Evolutionary conservation across 2,113 vertebrate species (phyloP), one percentile per base, ranked within the genome.

Genomic region (Micromys minutus): DNA sequence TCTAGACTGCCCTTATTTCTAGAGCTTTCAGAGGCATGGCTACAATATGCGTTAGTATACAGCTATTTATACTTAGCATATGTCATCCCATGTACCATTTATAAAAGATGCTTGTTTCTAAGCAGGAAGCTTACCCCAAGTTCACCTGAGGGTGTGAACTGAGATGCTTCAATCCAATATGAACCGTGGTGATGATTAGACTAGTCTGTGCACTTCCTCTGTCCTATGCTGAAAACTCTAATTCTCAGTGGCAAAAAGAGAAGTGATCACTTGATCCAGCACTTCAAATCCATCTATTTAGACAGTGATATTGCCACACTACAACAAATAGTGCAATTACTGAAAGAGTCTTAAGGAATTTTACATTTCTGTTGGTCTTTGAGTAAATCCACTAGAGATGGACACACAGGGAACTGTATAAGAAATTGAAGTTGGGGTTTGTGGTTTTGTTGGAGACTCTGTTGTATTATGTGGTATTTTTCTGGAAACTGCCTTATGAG

Each of bases 201-300:
- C 47, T 81, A 55, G 22, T 7, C 83, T 74, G n/a, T 61, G 24
- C 87, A 75, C 84, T 59, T 94, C 47, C 39, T 97, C 90, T 83
- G 69, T 67, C 39, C 55, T n/a, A 88, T 69, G 39, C 45, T 87
- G 45, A 92, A 81, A 94, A 87, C 65, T n/a, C 15, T 65, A 81
- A 50, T 19, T 90, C 69, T 90, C 79, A 89, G 6, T 42, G 57
- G 65, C 12, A 94, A 15, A 71, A 86, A 59, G 31, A 94, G 71
- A 94, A 87, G 91, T 69, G 75, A 0, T 81, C 63, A 13, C 11
- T 92, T 71, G 81, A 77, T 11, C 17, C 16, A 1, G 57, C 39
- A 75, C 34, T 87, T 81, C 71, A 74, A 26, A 94, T n/a, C 91
- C 19, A 89, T 42, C 36, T 42, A 10, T 15, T 89, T 52, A 92